Base-by-base conservation (phyloP, 2,113 vertebrate genomes). In the Anolis carolinensis region DNA sequence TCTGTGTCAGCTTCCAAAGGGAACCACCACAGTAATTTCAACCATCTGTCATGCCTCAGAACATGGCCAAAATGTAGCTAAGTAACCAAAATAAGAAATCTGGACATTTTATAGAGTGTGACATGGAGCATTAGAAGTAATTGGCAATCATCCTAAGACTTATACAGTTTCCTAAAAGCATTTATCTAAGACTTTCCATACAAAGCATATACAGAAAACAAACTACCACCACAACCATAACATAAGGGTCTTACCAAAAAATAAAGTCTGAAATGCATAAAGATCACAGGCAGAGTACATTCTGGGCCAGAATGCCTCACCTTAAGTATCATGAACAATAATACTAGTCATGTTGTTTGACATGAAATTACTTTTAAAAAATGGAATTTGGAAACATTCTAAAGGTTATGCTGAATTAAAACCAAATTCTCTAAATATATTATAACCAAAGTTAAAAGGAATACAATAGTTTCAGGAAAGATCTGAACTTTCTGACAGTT, bases 71-170 rank as follows among this genome's bases (percentile, higher is more conserved):
- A 75, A 88, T 2, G 52, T 90, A 90, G 84, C 83, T 87, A 88
- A 92, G 85, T 34, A 92, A 93, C 87, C 85, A 80, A 86, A 88
- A 89, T 25, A 86, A 48, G 36, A 83, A 91, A 89, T 32, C 6
- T 32, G 50, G 82, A 89, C 36, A 70, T 71, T 89, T 90, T 78
- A 74, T 81, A 74, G 88, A 27, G 25, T 74, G 23, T 30, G 89
- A 67, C 34, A 87, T 30, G 34, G 71, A 88, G 84, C 89, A 89
- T 34, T 85, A 80, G 77, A 74, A 77, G 23, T 87, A 90, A 80
- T 11, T 83, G 70, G 79, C 81, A 88, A 87, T 71, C 81, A 39
- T 71, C 48, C 82, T 8, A 83, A 71, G 9, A 62, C 48, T 93
- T 88, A 78, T 16, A 82, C 9, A 48, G 8, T 73, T 90, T 74